These are phyloP conservation scores for Lerema accius DNA, from an alignment of 1,140 invertebrate genomes.

Conservation along the genomic window DNA sequence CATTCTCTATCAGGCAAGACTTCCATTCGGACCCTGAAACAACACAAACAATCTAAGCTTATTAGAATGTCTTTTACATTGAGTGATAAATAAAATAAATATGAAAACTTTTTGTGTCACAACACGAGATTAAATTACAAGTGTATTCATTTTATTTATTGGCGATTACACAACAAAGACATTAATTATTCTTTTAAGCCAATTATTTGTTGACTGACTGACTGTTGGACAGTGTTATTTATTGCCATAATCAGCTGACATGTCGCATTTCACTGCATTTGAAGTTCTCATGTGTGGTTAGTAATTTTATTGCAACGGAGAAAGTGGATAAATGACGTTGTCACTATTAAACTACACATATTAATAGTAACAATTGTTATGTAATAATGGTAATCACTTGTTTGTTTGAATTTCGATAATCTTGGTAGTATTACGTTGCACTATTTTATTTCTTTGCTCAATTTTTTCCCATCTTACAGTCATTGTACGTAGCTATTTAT, in stretches of 20 bases:
- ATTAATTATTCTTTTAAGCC: constrained; percentile 31
- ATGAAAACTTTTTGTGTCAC: constrained; percentile 7
- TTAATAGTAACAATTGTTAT: no score
- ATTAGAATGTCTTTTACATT: no score
- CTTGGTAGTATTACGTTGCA: no score
- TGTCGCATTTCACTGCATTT: constrained; percentile 29
- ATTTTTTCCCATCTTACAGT: no score
- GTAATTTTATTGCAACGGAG: constrained; percentile 2
- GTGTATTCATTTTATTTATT: constrained; percentile 26
- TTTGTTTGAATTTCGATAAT: no score
- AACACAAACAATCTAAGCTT: no score
- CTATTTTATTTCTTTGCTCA: no score
- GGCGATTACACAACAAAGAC: constrained; percentile 26
- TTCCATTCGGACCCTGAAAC: no score
- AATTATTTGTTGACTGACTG: constrained; percentile 29
- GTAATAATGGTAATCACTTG: no score
- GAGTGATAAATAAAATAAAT: no score
- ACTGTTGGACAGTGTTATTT: constrained; percentile 30
- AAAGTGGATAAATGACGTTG: constrained; percentile 1
- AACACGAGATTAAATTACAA: constrained; percentile 21
- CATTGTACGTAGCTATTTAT: not conserved
- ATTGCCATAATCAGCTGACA: constrained; percentile 29
- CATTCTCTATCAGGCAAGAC: no score
- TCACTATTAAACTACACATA: no score
- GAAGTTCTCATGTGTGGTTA: constrained; percentile 6